Evolutionary conservation across 2,113 vertebrate genomes (phyloP).

Genomic region (Chascanopsetta lugubris): DNA sequence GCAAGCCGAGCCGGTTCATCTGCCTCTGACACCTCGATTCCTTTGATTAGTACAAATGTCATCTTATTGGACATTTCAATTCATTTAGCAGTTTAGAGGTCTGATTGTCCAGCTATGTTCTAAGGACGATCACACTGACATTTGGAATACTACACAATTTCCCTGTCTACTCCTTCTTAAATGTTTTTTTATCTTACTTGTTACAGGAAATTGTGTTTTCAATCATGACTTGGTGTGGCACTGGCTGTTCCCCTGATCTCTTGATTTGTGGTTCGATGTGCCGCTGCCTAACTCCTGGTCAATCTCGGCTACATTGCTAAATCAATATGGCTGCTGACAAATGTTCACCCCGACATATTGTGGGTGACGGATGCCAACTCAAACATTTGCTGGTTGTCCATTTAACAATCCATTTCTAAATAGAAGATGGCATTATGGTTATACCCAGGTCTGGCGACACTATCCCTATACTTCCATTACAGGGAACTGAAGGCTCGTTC

Average conservation of each 20-base stretch:
- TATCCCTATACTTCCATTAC: conserved; percentile 58
- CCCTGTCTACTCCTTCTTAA: background rate
- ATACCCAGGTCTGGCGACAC: conserved; percentile 23
- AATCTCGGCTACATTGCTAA: conserved; percentile 73
- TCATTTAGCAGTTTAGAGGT: conserved; percentile 12
- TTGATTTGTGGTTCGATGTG: conserved; percentile 72
- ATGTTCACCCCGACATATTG: conserved; percentile 65
- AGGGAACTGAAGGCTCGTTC: conserved; percentile 13
- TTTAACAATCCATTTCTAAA: conserved; percentile 73
- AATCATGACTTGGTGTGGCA: conserved; percentile 25
- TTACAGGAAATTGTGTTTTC: conserved; percentile 3
- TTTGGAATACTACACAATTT: background rate
- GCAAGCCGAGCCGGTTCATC: background rate
- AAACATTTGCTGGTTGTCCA: conserved; percentile 70
- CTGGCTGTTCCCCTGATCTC: conserved; percentile 42
- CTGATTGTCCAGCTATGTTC: no score
- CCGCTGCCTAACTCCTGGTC: conserved; percentile 68
- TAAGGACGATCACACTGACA: background rate
- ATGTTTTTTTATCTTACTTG: background rate
- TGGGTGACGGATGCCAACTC: conserved; percentile 69
- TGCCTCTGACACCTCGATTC: conserved; percentile 5
- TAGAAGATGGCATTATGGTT: conserved; percentile 52
- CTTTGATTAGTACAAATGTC: conserved; percentile 28
- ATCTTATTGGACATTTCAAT: conserved; percentile 34
- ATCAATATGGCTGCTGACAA: conserved; percentile 74